These are phyloP conservation scores for Pogonocherus hispidulus DNA, from an alignment of 2,888 invertebrate species.

Conservation along the genomic window DNA sequence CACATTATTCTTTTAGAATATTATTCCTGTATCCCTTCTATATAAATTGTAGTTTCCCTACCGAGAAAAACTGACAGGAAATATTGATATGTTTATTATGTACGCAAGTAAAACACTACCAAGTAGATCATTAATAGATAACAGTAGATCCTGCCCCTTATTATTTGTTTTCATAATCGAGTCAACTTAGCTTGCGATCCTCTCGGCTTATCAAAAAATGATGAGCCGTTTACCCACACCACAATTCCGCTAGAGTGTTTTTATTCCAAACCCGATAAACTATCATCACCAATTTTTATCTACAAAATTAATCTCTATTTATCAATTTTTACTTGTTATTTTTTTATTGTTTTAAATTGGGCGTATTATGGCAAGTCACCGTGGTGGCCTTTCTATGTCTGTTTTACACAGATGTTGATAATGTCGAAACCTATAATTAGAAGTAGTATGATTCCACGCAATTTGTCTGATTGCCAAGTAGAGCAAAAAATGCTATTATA, in stretches of 20 bases:
- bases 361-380: neutral
- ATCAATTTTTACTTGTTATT: neutral
- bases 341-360: neutral
- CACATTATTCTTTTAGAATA: no score
- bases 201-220: no score
- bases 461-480: neutral
- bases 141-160: conserved; percentile 6
- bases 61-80: neutral
- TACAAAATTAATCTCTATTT: neutral
- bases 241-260: conserved; percentile 17
- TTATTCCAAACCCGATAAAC: conserved; percentile 8
- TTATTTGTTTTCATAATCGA: conserved; percentile 17
- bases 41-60: neutral
- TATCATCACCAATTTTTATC: conserved; percentile 3
- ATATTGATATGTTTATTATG: neutral
- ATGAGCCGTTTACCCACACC: neutral
- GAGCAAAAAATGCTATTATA: neutral
- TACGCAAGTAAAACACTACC: no score
- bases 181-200: neutral
- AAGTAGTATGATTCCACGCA: neutral
- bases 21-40: no score
- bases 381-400: neutral
- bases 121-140: no score
- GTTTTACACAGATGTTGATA: neutral
- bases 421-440: neutral